These are phyloP conservation scores for Gonioctena quinquepunctata DNA, from an alignment of 1,140 invertebrate species.

Conservation along the genomic window DNA sequence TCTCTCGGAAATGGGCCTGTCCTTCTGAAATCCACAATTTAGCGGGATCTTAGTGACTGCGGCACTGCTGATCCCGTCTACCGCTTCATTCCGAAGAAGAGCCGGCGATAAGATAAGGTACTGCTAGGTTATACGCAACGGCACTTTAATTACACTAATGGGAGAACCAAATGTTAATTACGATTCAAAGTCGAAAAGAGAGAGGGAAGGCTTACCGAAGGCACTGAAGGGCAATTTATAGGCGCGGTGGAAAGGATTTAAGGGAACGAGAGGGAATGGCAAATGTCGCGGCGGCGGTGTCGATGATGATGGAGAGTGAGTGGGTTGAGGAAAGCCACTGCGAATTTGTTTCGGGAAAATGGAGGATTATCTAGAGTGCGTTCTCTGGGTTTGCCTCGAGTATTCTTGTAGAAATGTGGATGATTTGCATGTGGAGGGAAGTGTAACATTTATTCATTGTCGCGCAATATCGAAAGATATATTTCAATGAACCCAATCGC, in stretches of 20 bases:
- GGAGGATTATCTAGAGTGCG: not conserved
- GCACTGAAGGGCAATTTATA: conserved; percentile 6
- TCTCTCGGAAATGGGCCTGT: too few relatives aligned
- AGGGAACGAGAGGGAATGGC: not conserved
- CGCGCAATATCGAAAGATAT: too few relatives aligned
- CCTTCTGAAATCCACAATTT: too few relatives aligned
- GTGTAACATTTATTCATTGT: too few relatives aligned
- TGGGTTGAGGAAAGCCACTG: not conserved
- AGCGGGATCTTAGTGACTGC: too few relatives aligned
- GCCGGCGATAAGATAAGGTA: conserved; percentile 53
- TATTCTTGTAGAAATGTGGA: too few relatives aligned
- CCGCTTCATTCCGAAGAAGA: not conserved
- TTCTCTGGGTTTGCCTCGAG: not conserved
- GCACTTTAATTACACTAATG: conserved; percentile 75
- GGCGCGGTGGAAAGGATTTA: not conserved
- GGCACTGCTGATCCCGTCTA: not conserved
- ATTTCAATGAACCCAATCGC: too few relatives aligned
- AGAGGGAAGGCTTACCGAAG: conserved; percentile 35
- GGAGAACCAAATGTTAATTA: conserved; percentile 74
- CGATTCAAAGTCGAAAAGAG: conserved; percentile 71
- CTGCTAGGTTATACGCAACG: conserved; percentile 56
- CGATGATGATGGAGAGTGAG: not conserved
- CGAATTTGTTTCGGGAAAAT: not conserved
- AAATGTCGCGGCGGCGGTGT: not conserved
- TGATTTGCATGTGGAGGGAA: too few relatives aligned